Evolutionary conservation across 2,888 invertebrate species (phyloP).

Genomic region (Germaria angustata): DNA sequence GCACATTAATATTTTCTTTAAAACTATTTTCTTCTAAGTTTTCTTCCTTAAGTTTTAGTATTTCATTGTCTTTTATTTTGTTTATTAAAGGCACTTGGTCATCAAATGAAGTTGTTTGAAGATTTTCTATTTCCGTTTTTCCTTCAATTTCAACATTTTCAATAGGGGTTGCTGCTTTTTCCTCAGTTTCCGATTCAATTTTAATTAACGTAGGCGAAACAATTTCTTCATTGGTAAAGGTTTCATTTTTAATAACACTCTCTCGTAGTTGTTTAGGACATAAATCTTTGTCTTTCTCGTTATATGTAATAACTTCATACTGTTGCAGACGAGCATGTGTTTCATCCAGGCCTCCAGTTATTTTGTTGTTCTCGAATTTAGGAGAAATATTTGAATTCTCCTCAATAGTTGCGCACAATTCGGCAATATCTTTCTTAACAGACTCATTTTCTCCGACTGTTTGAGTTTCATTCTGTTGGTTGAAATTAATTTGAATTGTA

Average conservation of each 20-base stretch:
- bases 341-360: constrained; percentile 72
- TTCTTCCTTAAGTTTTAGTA: constrained; percentile 46
- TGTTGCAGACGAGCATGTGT: constrained; percentile 75
- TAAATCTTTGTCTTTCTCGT: constrained; percentile 58
- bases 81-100: constrained; percentile 67
- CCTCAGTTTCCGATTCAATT: neutral
- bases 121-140: constrained; percentile 19
- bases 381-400: constrained; percentile 51
- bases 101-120: constrained; percentile 18
- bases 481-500: constrained; percentile 1
- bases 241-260: neutral
- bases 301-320: constrained; percentile 74
- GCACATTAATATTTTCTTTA: constrained; percentile 14
- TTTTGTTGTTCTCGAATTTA: constrained; percentile 67
- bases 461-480: constrained; percentile 14
- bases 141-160: constrained; percentile 57
- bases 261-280: neutral
- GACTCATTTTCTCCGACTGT: constrained; percentile 20
- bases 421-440: constrained; percentile 43
- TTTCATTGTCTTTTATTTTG: constrained; percentile 65
- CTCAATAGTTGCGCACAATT: constrained; percentile 55
- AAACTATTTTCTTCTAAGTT: constrained; percentile 15
- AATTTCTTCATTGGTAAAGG: neutral
- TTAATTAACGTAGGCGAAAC: neutral
- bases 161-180: neutral